These are phyloP conservation scores for Mastomys coucha DNA, from an alignment of 2,113 vertebrate species.

Conservation along the genomic window DNA sequence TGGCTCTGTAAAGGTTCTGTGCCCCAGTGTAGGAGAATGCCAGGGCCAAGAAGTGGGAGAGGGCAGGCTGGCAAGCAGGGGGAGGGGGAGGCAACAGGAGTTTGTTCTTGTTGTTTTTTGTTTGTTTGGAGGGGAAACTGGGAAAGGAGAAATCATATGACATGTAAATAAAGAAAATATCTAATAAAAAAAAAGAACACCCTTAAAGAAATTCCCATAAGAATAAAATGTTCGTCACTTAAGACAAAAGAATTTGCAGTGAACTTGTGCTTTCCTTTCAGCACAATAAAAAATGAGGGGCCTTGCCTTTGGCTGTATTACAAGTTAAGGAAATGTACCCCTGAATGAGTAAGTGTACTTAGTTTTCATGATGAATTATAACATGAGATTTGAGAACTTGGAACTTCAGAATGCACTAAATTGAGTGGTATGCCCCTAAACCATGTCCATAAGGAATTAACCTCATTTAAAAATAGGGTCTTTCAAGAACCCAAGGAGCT, in stretches of 20 bases:
- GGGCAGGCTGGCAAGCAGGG: no score
- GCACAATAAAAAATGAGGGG: neutral
- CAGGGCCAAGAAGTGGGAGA: no score
- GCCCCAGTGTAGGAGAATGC: no score
- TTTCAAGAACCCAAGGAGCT: neutral
- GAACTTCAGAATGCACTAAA: neutral
- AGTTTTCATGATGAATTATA: neutral
- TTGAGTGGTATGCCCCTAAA: neutral
- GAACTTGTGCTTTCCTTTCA: neutral
- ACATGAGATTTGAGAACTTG: neutral
- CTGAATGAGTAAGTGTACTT: neutral
- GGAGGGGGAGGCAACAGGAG: no score
- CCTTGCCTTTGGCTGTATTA: neutral
- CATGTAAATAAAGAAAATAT: no score
- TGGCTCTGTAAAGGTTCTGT: no score
- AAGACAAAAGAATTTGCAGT: neutral
- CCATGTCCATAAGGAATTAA: neutral
- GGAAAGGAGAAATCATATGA: no score
- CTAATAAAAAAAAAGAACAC: no score
- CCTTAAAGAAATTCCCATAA: slow-evolving; percentile 24
- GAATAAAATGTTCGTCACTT: neutral
- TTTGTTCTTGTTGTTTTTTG: no score
- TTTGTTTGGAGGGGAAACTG: no score
- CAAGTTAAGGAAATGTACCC: neutral
- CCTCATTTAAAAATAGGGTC: neutral